Percentiles rank a stretch among this genome's conserved stretches.
Evolutionary conservation across 2,888 invertebrate genomes (phyloP).

Genomic region (Zhuqinia jingwanae): DNA sequence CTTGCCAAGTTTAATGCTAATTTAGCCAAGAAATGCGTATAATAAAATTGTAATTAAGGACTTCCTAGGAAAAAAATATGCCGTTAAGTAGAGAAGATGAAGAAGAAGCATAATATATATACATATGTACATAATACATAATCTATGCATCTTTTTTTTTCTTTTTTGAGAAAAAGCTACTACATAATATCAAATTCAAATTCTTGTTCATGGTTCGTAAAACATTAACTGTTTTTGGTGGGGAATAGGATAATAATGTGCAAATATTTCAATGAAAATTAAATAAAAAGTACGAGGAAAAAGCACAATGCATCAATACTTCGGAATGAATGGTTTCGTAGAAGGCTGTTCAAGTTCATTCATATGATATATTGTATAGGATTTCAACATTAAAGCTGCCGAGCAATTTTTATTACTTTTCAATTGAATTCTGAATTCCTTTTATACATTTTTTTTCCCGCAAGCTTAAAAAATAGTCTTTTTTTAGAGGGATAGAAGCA

Average conservation of each 20-base stretch:
- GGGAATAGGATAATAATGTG: slow-evolving; percentile 43
- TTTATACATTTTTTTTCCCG: slow-evolving; percentile 10
- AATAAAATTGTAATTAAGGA: slow-evolving; percentile 45
- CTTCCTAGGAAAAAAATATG: slow-evolving; percentile 54
- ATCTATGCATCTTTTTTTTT: not conserved
- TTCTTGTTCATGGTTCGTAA: slow-evolving; percentile 67
- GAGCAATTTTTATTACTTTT: slow-evolving; percentile 47
- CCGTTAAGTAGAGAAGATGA: slow-evolving; percentile 36
- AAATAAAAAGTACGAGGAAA: slow-evolving; percentile 30
- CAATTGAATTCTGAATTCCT: slow-evolving; percentile 34
- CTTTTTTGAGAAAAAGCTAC: slow-evolving; percentile 3
- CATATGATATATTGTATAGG: slow-evolving; percentile 21
- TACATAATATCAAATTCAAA: slow-evolving; percentile 54
- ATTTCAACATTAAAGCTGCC: slow-evolving; percentile 6
- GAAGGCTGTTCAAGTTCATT: slow-evolving; percentile 44
- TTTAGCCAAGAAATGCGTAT: not conserved
- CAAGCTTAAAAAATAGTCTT: not conserved
- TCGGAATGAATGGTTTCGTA: slow-evolving; percentile 29
- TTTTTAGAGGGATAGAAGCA: not conserved
- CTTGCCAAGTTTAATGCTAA: not conserved
- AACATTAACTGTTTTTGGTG: slow-evolving; percentile 66
- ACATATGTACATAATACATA: slow-evolving; percentile 11
- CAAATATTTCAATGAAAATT: slow-evolving; percentile 57
- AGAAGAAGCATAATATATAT: slow-evolving; percentile 20
- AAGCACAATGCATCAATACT: not conserved